Conservation (phyloP, 2,888 invertebrate species). For the Agrochola macilenta region DNA sequence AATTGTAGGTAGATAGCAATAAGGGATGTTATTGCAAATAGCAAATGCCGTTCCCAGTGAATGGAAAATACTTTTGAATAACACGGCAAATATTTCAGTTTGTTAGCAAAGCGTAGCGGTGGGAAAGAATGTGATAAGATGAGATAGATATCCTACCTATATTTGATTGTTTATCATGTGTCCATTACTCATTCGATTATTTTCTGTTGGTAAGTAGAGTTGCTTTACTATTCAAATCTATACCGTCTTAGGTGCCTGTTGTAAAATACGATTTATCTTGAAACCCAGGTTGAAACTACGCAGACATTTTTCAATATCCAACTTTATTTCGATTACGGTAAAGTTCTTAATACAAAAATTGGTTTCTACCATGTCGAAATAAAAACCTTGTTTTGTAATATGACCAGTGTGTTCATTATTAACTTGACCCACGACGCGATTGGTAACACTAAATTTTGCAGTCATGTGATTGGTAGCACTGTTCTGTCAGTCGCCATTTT, state of each 20-base stretch:
- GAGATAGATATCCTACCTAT: neutral
- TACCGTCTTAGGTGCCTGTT: neutral
- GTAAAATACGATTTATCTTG: neutral
- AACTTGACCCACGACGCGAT: too few species aligned
- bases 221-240: neutral
- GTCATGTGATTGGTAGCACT: too few species aligned
- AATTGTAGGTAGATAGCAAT: neutral
- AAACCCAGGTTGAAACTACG: neutral
- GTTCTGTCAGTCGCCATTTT: too few species aligned
- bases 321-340: neutral
- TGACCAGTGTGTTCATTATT: too few species aligned
- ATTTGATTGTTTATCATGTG: neutral
- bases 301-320: neutral
- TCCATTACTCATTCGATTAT: neutral
- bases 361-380: neutral
- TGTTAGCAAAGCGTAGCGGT: neutral
- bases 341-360: neutral
- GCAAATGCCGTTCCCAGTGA: neutral
- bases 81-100: neutral
- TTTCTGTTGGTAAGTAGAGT: neutral
- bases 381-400: neutral
- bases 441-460: too few species aligned
- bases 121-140: conserved; percentile 12
- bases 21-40: conserved; percentile 13
- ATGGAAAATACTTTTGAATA: neutral